phyloP scores from a whole-genome alignment of 1,140 invertebrate species.

The Euglossa dilemma region DNA sequence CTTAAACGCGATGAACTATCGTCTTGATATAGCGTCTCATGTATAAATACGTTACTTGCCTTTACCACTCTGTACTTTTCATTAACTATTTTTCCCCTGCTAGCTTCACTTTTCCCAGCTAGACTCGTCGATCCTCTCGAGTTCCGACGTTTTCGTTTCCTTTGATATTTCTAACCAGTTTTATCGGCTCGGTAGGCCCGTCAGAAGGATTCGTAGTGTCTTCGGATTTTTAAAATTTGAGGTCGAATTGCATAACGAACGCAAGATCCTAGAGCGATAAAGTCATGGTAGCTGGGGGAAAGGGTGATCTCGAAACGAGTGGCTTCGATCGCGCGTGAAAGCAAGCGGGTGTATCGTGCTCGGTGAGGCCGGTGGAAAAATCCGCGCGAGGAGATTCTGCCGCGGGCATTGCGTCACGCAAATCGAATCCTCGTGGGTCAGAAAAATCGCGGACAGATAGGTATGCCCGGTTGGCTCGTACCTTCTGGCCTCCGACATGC shows the following conservation, averaged over 20 bases:
- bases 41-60: not conserved
- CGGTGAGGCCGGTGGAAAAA: slow-evolving; percentile 39
- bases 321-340: slow-evolving; percentile 44
- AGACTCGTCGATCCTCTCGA: not conserved
- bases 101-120: not conserved
- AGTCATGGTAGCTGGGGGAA: slow-evolving; percentile 33
- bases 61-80: not conserved
- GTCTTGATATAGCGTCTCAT: not conserved
- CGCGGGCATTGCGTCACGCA: slow-evolving; percentile 57
- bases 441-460: slow-evolving; percentile 59
- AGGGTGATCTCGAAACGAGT: slow-evolving; percentile 44
- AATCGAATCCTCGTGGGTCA: slow-evolving; percentile 59
- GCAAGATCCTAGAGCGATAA: not conserved
- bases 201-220: not conserved
- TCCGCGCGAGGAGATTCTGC: slow-evolving; percentile 44
- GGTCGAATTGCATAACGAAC: not conserved
- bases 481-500: slow-evolving; percentile 30
- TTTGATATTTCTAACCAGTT: not conserved
- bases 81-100: not conserved
- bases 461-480: slow-evolving; percentile 33
- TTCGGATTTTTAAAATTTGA: not conserved
- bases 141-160: not conserved
- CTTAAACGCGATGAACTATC: not conserved
- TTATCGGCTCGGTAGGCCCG: not conserved
- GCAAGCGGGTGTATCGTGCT: slow-evolving; percentile 50